phyloP scores from a whole-genome alignment of 2,888 invertebrate genomes.

The Phaonia tiefii region DNA sequence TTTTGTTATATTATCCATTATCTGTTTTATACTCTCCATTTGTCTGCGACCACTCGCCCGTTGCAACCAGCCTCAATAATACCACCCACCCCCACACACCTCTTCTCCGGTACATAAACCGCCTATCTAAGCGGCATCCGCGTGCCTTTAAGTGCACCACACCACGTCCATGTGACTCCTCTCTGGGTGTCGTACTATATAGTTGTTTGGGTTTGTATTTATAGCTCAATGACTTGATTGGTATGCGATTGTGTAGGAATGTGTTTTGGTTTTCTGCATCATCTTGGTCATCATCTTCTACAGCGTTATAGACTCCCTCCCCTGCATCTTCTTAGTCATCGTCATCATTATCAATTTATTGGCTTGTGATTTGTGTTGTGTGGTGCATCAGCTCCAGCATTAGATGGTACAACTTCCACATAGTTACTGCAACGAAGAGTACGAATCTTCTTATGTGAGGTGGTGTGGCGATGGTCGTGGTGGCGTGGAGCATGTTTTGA shows the following conservation, averaged over 20 bases:
- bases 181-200: constrained; percentile 1
- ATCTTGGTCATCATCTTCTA: neutral
- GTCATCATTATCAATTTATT: constrained; percentile 27
- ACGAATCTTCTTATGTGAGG: neutral
- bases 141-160: neutral
- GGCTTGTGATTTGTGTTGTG: constrained; percentile 38
- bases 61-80: neutral
- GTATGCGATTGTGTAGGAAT: constrained; percentile 55
- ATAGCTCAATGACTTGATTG: constrained; percentile 55
- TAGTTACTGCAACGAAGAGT: constrained; percentile 20
- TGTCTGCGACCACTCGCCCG: constrained; percentile 24
- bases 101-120: neutral
- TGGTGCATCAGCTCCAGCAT: constrained; percentile 19
- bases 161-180: neutral
- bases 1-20: constrained; percentile 38
- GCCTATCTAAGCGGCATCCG: neutral
- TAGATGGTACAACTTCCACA: constrained; percentile 16
- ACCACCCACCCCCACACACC: neutral
- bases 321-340: constrained; percentile 9
- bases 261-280: constrained; percentile 26
- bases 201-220: constrained; percentile 31
- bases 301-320: too few species aligned
- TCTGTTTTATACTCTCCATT: constrained; percentile 41
- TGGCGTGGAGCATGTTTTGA: neutral
- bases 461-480: neutral